Evolutionary conservation across 2,888 invertebrate genomes (phyloP).

Genomic region (Acleris emargana): DNA sequence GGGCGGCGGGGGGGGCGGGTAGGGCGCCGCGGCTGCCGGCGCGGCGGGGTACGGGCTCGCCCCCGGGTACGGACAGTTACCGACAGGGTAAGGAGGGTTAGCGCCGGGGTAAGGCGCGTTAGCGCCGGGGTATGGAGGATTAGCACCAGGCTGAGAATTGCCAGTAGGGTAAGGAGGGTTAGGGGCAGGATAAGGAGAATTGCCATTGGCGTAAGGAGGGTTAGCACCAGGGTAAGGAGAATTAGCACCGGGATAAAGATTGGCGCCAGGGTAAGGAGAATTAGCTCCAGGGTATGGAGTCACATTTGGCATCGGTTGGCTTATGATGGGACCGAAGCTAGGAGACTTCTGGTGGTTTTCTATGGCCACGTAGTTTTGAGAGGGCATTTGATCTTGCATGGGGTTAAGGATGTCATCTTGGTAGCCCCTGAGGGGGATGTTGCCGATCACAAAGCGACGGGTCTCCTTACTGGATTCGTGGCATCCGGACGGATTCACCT

Average conservation of each 20-base stretch:
- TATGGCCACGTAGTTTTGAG: constrained; percentile 34
- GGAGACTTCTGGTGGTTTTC: constrained; percentile 41
- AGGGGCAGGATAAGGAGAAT: constrained; percentile 9
- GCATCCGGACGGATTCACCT: constrained; percentile 57
- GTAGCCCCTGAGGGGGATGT: constrained; percentile 58
- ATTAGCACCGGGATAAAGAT: constrained; percentile 43
- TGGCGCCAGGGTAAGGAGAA: constrained; percentile 44
- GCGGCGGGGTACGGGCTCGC: constrained; percentile 27
- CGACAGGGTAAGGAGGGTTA: constrained; percentile 39
- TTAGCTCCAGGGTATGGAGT: constrained; percentile 39
- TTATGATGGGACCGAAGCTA: constrained; percentile 46
- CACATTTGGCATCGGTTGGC: constrained; percentile 48
- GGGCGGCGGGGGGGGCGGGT: constrained; percentile 41
- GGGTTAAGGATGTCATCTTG: constrained; percentile 53
- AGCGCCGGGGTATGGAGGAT: constrained; percentile 41
- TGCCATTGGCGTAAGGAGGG: constrained; percentile 35
- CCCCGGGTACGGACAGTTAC: constrained; percentile 44
- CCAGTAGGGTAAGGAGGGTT: constrained; percentile 41
- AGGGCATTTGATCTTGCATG: constrained; percentile 51
- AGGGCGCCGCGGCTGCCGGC: constrained; percentile 31
- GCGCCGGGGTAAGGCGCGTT: constrained; percentile 22
- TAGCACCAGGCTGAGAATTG: constrained; percentile 16
- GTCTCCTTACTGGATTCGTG: constrained; percentile 54
- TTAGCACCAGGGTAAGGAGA: constrained; percentile 43
- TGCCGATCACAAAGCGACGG: constrained; percentile 59